Percentiles rank a stretch among this genome's conserved stretches.
Conservation (phyloP, 1,140 invertebrate genomes). For the Macrocentrus cingulum region DNA sequence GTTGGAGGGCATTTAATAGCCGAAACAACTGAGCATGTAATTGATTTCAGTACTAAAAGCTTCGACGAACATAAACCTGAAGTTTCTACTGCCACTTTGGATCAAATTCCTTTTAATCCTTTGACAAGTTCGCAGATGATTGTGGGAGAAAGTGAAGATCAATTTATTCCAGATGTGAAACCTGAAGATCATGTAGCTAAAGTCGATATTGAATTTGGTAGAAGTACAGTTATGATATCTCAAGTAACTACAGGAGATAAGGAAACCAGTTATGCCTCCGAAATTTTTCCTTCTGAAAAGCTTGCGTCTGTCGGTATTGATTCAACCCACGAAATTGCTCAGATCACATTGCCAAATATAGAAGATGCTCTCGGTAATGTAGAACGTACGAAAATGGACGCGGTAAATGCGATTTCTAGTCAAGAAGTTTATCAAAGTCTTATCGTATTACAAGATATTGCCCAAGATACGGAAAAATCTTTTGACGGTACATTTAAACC, state of each 20-base stretch:
- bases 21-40: constrained; percentile 44
- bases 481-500: constrained; percentile 48
- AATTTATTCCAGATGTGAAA: constrained; percentile 40
- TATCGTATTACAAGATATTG: constrained; percentile 49
- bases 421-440: constrained; percentile 42
- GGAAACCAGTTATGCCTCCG: constrained; percentile 38
- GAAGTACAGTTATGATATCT: constrained; percentile 33
- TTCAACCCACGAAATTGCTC: constrained; percentile 34
- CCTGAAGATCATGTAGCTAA: constrained; percentile 43
- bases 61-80: constrained; percentile 32
- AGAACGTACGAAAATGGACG: constrained; percentile 32
- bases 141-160: constrained; percentile 52
- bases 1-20: constrained; percentile 43
- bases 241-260: constrained; percentile 48
- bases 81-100: constrained; percentile 28
- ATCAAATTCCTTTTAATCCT: constrained; percentile 35
- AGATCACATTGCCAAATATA: constrained; percentile 30
- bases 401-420: constrained; percentile 32
- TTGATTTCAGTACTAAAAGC: constrained; percentile 36
- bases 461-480: constrained; percentile 52
- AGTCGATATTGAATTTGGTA: constrained; percentile 46
- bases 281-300: constrained; percentile 32
- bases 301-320: constrained; percentile 36
- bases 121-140: constrained; percentile 36
- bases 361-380: constrained; percentile 33